Base-by-base conservation (phyloP, 2,888 invertebrate genomes). In the Lagria hirta region DNA sequence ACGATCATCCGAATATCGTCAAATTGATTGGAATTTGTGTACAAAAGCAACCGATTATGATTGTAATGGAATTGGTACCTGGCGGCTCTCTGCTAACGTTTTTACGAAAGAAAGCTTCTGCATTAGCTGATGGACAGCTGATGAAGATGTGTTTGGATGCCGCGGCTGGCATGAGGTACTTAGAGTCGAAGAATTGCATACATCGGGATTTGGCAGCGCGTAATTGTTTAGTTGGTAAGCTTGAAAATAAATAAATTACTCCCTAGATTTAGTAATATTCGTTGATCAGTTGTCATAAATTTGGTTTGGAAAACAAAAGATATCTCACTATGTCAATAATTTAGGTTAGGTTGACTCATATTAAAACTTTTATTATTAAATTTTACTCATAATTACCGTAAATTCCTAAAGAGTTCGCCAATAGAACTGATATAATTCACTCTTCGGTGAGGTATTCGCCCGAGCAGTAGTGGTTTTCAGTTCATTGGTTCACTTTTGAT, bases 1-100 rank as follows among this genome's bases (percentile, higher is more conserved):
- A 97, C 70, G 89, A 95, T 70, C 97, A 97, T 72, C 92, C 93
- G 1, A 97, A 97, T 73, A 92, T 97, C 52, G 97, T 97, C 20
- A 84, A 91, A 65, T 81, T 98, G 21, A 95, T 96, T 58, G 98
- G 98, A 15, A 96, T 98, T 59, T 97, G 96, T 60, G 96, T 96
- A 50, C 96, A 96, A 72, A 92, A 95, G 65, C 95, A 96, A 62
- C 98, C 98, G 0, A 95, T 98, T 43, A 96, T 97, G 95, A 96
- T 98, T 62, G 95, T 98, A 17, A 97, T 98, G 97, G 98, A 98
- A 75, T 79, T 94, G 48, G 96, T 96, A 27, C 84, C 88, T 56
- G 88, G 95, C 58, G 96, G 96, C 27, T 94, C 96, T 1, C 75
- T 97, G 41, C 75, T 96, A 29, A 89, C 88, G 52, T 94, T 88